A percentile compares a stretch with the other conserved stretches of the same genome.
phyloP scores from a whole-genome alignment of 2,797 vertebrate species.

The Triplophysa bombifrons region DNA sequence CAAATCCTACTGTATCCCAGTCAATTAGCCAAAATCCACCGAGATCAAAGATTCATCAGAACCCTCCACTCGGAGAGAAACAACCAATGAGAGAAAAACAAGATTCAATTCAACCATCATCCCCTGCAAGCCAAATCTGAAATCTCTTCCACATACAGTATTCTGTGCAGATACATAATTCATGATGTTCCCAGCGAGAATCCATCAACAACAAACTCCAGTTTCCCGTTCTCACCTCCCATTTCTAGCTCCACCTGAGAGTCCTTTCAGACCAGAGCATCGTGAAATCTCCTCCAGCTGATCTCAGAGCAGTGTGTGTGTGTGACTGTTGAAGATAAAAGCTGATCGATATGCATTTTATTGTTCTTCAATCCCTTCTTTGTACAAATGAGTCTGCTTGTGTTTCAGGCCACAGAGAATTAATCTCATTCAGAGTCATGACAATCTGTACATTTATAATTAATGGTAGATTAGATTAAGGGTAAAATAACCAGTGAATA shows the following conservation, averaged over 20 bases:
- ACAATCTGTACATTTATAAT: background rate
- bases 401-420: slow-evolving; percentile 6
- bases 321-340: slow-evolving; percentile 8
- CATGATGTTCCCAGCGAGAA: slow-evolving; percentile 16
- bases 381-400: background rate
- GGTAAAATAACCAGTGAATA: too few relatives aligned
- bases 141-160: background rate
- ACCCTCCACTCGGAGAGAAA: background rate
- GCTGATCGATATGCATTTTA: slow-evolving; percentile 30
- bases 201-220: background rate
- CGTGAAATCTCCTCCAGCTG: background rate
- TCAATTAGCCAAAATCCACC: slow-evolving; percentile 6
- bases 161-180: slow-evolving; percentile 31
- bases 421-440: background rate
- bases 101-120: background rate
- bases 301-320: background rate
- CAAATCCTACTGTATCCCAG: slow-evolving; percentile 6
- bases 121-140: slow-evolving; percentile 10
- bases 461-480: too few relatives aligned
- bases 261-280: background rate
- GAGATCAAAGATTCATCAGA: slow-evolving; percentile 21
- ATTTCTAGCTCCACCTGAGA: background rate
- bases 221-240: background rate
- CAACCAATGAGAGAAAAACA: background rate
- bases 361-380: background rate